These are phyloP conservation scores for Percopsis transmontana DNA, from an alignment of 2,113 vertebrate species.

Conservation along the genomic window DNA sequence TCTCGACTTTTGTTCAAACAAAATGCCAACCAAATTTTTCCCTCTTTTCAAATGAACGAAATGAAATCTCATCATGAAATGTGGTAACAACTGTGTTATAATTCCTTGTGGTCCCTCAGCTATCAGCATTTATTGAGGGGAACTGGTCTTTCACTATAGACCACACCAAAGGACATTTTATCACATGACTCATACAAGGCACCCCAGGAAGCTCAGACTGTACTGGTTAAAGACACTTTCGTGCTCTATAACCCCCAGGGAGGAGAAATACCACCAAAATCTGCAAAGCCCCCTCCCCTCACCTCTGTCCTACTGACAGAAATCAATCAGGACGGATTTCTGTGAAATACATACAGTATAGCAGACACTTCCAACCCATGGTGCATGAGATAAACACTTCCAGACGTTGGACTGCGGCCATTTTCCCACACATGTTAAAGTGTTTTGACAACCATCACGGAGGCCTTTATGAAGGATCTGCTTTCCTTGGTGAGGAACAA, in stretches of 20 bases:
- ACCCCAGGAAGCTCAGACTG: slow-evolving; percentile 23
- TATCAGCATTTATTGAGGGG: slow-evolving; percentile 19
- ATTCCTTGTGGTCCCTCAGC: slow-evolving; percentile 28
- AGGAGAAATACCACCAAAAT: slow-evolving; percentile 28
- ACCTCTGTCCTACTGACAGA: slow-evolving; percentile 52
- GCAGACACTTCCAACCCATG: slow-evolving; percentile 54
- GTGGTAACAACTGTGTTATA: slow-evolving; percentile 42
- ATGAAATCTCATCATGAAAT: slow-evolving; percentile 24
- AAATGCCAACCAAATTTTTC: slow-evolving; percentile 19
- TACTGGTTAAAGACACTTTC: slow-evolving; percentile 26
- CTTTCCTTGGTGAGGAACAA: slow-evolving; percentile 54
- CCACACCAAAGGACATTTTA: slow-evolving; percentile 29
- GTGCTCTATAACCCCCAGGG: slow-evolving; percentile 22
- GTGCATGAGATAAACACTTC: slow-evolving; percentile 86
- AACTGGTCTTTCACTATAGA: slow-evolving; percentile 16
- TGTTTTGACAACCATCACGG: slow-evolving; percentile 88
- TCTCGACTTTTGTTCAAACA: too few species aligned
- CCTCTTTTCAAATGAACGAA: slow-evolving; percentile 38
- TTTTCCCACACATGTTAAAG: slow-evolving; percentile 90
- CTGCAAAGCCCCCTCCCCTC: slow-evolving; percentile 13
- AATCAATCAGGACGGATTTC: slow-evolving; percentile 82
- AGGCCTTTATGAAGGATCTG: slow-evolving; percentile 76
- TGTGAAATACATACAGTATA: slow-evolving; percentile 81
- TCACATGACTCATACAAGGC: slow-evolving; percentile 37
- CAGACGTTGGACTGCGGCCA: slow-evolving; percentile 86